Conservation (phyloP, 2,113 vertebrate genomes). For the Lepidothrix coronata region DNA sequence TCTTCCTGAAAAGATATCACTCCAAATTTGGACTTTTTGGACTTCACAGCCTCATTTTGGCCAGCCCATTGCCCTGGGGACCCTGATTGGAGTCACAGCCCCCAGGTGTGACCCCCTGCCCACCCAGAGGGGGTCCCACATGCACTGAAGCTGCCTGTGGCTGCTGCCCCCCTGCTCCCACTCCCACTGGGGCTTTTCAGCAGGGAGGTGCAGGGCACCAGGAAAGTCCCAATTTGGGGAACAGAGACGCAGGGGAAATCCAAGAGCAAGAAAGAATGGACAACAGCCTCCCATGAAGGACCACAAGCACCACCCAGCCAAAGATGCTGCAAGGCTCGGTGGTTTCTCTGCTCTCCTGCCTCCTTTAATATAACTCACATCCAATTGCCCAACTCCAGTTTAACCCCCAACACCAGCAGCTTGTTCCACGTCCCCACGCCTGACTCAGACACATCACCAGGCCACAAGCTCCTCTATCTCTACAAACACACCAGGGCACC, state of each 20-base stretch:
- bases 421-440: accelerated
- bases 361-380: background rate
- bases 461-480: background rate
- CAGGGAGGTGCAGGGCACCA: too few species aligned
- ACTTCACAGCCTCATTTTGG: background rate
- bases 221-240: background rate
- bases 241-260: background rate
- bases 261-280: background rate
- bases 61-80: background rate
- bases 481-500: background rate
- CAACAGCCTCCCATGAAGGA: accelerated
- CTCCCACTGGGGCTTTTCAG: accelerated
- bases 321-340: background rate
- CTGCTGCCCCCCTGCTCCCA: background rate
- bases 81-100: accelerated
- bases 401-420: background rate
- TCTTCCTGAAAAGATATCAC: background rate
- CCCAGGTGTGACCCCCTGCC: background rate
- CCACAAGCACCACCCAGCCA: background rate
- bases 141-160: background rate
- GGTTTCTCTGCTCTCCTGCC: background rate
- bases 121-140: background rate
- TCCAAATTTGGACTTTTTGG: background rate
- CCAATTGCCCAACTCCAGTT: background rate
- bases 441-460: too few species aligned